Evolutionary conservation across 2,797 vertebrate species (phyloP).

Genomic region (Crypturellus tataupa): DNA sequence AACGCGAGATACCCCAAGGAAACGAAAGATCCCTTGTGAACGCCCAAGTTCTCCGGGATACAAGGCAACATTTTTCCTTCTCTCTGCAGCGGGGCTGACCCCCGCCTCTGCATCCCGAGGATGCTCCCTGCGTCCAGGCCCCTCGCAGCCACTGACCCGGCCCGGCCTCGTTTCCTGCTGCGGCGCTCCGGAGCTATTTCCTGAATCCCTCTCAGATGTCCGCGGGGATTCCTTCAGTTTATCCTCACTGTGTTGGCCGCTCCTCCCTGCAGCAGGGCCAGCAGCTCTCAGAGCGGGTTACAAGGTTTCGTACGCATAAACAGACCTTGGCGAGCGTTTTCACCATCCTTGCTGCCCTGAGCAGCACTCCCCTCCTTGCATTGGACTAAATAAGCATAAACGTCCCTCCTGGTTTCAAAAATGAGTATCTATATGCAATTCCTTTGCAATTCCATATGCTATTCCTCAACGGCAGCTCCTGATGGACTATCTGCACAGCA

Average conservation of each 20-base stretch:
- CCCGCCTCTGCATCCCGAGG: not conserved
- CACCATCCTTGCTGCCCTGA: not conserved
- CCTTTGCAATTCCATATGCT: not conserved
- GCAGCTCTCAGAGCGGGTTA: not conserved
- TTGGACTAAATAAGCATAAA: not conserved
- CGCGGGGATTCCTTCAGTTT: conserved; percentile 38
- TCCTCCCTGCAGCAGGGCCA: not conserved
- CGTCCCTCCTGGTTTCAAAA: not conserved
- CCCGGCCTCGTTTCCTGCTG: conserved; percentile 43
- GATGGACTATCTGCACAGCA: accelerated
- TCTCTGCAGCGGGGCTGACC: not conserved
- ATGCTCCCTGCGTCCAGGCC: not conserved
- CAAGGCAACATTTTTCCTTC: not conserved
- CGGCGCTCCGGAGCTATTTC: conserved; percentile 36
- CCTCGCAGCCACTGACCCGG: not conserved
- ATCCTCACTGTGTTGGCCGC: not conserved
- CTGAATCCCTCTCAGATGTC: conserved; percentile 31
- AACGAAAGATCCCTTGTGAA: not conserved
- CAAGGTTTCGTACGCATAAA: not conserved
- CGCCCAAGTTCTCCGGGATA: not conserved
- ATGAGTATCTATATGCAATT: conserved; percentile 8
- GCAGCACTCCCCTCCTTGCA: not conserved
- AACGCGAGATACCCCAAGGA: not conserved
- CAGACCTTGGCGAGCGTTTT: not conserved
- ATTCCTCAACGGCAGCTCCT: not conserved